Evolutionary conservation across 2,113 vertebrate genomes (phyloP).

Genomic region (Elephantulus edwardii): DNA sequence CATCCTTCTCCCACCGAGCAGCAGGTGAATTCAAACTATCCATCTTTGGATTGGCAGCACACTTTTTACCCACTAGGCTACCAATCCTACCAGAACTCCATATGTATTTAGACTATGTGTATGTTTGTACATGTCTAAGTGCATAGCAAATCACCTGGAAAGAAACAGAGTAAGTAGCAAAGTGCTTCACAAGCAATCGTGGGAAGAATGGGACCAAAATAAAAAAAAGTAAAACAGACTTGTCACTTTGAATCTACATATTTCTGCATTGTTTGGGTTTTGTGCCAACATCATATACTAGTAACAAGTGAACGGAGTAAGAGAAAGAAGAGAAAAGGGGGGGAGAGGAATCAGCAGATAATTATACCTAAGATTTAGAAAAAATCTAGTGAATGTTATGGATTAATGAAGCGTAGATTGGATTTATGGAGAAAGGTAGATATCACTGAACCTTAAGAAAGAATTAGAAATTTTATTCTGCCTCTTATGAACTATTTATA

Average conservation of each 20-base stretch:
- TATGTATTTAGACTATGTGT: neutral
- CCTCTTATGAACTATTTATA: neutral
- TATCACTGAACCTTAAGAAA: neutral
- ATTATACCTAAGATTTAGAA: slow-evolving; percentile 18
- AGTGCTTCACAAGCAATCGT: neutral
- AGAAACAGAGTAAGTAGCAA: neutral
- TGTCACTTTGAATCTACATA: neutral
- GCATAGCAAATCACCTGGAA: neutral
- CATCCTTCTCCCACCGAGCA: no score
- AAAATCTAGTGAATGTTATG: neutral
- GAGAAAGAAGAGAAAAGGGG: neutral
- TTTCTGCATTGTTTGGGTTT: neutral
- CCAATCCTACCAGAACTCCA: no score
- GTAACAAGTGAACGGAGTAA: neutral
- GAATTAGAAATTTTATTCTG: neutral
- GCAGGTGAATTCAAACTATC: no score
- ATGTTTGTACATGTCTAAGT: neutral
- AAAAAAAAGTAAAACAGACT: neutral
- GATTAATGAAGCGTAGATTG: slow-evolving; percentile 17
- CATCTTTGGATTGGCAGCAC: no score
- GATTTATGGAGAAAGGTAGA: neutral
- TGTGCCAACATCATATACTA: neutral
- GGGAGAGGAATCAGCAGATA: neutral
- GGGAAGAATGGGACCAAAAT: neutral
- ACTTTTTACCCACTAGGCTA: no score